These are phyloP conservation scores for Diorhabda elongata DNA, from an alignment of 1,140 invertebrate species.

Conservation along the genomic window DNA sequence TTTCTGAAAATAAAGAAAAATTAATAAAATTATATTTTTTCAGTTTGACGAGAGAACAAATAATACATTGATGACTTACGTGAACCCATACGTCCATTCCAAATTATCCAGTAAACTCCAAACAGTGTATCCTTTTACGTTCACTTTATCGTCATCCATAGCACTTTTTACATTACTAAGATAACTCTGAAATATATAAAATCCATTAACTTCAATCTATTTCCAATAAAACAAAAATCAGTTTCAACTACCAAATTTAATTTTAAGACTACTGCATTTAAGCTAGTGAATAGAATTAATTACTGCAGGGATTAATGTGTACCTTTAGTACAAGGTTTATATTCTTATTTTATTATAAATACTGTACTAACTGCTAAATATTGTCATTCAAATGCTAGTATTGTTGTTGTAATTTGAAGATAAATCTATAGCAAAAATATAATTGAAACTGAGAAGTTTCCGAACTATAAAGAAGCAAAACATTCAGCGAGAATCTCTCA, in stretches of 20 bases:
- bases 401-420: no score
- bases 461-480: no score
- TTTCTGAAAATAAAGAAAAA: background rate
- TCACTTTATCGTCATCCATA: slow-evolving; percentile 34
- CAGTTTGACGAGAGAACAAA: no score
- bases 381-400: no score
- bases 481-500: no score
- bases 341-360: no score
- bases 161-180: slow-evolving; percentile 19
- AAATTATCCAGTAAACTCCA: slow-evolving; percentile 31
- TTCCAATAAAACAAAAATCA: background rate
- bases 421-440: no score
- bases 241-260: background rate
- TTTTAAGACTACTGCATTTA: background rate
- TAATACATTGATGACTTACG: slow-evolving; percentile 16
- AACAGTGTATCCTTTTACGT: slow-evolving; percentile 26
- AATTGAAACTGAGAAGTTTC: no score
- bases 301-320: background rate
- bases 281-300: background rate
- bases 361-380: no score
- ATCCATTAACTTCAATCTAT: background rate
- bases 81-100: slow-evolving; percentile 28
- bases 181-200: slow-evolving; percentile 17
- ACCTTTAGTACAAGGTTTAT: no score
- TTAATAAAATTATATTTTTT: background rate